phyloP scores from a whole-genome alignment of 2,888 invertebrate genomes.

The Julus scandinavius region DNA sequence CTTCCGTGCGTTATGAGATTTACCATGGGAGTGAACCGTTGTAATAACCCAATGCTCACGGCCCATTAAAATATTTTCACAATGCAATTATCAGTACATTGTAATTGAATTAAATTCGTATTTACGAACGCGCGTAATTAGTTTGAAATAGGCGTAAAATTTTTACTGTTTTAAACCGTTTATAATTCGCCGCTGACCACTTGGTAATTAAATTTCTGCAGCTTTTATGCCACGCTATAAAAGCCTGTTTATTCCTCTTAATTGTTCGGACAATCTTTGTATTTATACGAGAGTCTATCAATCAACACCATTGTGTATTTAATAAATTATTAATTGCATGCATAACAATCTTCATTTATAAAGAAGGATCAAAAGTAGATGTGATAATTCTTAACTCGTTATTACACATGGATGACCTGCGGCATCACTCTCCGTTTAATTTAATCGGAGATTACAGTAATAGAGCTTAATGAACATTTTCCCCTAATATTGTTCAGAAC shows the following conservation, averaged over 20 bases:
- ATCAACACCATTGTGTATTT: slow-evolving; percentile 15
- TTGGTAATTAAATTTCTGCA: slow-evolving; percentile 12
- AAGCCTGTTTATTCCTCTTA: slow-evolving; percentile 17
- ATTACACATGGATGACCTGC: not conserved
- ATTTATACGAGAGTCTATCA: slow-evolving; percentile 33
- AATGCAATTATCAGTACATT: slow-evolving; percentile 5
- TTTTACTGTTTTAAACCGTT: slow-evolving; percentile 29
- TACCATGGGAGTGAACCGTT: not conserved
- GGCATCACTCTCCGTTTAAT: not conserved
- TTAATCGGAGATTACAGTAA: not conserved
- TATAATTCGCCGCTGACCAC: slow-evolving; percentile 30
- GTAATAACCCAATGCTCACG: not conserved
- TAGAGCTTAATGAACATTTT: not conserved
- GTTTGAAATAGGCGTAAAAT: not conserved
- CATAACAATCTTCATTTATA: slow-evolving; percentile 22
- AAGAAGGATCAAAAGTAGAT: not conserved
- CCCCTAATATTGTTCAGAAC: not conserved
- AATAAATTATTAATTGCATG: slow-evolving; percentile 24
- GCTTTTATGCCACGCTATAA: slow-evolving; percentile 30
- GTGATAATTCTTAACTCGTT: not conserved
- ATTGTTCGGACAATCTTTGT: slow-evolving; percentile 30
- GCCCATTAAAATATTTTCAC: slow-evolving; percentile 31
- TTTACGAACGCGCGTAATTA: slow-evolving; percentile 19
- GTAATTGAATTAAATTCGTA: slow-evolving; percentile 35
- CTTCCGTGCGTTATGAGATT: not conserved